Conservation (phyloP, 92 coral and sea anemone species). For the Paramuricea clavata region DNA sequence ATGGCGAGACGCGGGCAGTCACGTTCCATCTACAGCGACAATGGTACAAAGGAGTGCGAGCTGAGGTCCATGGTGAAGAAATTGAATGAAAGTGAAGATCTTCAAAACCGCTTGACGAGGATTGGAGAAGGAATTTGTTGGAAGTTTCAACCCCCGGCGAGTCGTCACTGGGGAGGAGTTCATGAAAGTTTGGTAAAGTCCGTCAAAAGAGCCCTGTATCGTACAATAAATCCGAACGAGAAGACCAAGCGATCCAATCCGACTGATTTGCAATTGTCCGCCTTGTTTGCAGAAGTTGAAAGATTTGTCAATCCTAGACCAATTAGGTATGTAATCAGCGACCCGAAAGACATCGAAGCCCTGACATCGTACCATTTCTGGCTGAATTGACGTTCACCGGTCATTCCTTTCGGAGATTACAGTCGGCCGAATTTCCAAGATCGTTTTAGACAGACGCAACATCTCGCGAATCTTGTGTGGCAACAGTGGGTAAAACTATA, state of each 20-base stretch:
- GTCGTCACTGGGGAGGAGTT: slow-evolving; percentile 30
- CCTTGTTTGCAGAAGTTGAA: slow-evolving; percentile 35
- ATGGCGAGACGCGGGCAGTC: slow-evolving; percentile 14
- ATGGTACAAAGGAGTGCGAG: slow-evolving; percentile 5
- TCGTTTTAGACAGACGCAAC: too few species aligned
- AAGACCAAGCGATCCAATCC: background rate
- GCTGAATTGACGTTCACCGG: slow-evolving; percentile 18
- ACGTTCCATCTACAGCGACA: background rate
- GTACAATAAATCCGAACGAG: background rate
- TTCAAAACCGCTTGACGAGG: background rate
- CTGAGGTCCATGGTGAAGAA: background rate
- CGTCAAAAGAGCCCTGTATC: slow-evolving; percentile 23
- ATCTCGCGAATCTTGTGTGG: too few species aligned
- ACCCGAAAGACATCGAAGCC: slow-evolving; percentile 23
- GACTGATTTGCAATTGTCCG: slow-evolving; percentile 14
- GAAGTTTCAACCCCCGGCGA: slow-evolving; percentile 3
- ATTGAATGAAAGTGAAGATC: background rate
- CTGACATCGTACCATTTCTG: slow-evolving; percentile 43
- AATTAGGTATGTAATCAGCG: slow-evolving; percentile 12
- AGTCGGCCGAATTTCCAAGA: slow-evolving; percentile 13
- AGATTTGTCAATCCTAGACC: slow-evolving; percentile 34
- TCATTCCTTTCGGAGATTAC: slow-evolving; percentile 38
- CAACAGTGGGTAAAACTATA: too few species aligned
- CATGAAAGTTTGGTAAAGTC: slow-evolving; percentile 23
- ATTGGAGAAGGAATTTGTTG: slow-evolving; percentile 2